Evolutionary conservation across 1,140 invertebrate species (phyloP).

Genomic region (Ceratina australensis): DNA sequence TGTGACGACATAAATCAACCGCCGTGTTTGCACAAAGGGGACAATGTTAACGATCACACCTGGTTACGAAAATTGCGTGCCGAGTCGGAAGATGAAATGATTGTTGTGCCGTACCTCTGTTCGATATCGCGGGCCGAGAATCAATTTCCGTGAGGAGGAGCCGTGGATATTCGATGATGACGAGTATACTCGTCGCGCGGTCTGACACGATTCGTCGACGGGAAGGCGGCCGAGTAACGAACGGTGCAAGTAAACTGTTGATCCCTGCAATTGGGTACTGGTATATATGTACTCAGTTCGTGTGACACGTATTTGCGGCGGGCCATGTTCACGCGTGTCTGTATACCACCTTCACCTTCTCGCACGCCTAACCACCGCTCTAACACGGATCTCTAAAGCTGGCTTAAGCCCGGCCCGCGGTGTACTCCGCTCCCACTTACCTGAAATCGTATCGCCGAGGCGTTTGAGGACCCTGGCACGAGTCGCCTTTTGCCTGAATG

Average conservation of each 20-base stretch:
- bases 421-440: background rate
- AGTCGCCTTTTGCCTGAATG: conserved; percentile 1
- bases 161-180: background rate
- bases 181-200: too few species aligned
- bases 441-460: background rate
- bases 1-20: too few species aligned
- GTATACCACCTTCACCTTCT: conserved; percentile 19
- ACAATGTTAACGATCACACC: too few species aligned
- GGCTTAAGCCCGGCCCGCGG: too few species aligned
- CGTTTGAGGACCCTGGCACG: background rate
- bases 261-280: conserved; percentile 36
- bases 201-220: background rate
- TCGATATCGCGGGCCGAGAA: background rate
- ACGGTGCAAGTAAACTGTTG: conserved; percentile 50
- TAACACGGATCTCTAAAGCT: background rate
- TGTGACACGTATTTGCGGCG: conserved; percentile 12
- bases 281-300: conserved; percentile 49
- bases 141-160: background rate
- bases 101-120: background rate
- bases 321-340: too few species aligned
- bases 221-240: conserved; percentile 17
- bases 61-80: too few species aligned
- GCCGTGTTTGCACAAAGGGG: too few species aligned
- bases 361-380: background rate
- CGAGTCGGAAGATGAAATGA: too few species aligned